Percentiles rank a stretch among this genome's conserved stretches.
Conservation (phyloP, 1,140 invertebrate genomes). For the Drosophila malerkotliana region DNA sequence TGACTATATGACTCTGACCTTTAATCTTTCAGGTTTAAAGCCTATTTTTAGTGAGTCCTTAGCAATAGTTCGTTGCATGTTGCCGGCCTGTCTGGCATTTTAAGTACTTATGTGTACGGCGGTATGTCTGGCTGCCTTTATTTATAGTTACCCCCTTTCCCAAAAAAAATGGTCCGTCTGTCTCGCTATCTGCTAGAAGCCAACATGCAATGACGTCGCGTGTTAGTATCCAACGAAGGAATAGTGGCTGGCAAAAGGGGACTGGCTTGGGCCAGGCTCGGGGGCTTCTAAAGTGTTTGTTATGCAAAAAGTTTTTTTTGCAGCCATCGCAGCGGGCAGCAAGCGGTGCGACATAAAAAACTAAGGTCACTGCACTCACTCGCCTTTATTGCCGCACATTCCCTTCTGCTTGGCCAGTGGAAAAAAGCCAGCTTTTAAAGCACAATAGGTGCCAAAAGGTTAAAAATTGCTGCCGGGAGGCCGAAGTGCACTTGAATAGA, state of each 20-base stretch:
- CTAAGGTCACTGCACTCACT: conserved; percentile 75
- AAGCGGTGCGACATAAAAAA: conserved; percentile 51
- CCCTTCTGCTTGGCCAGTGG: conserved; percentile 2
- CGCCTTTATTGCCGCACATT: conserved; percentile 49
- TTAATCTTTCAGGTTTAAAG: conserved; percentile 6
- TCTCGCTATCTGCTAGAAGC: conserved; percentile 43
- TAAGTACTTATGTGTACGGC: conserved; percentile 62
- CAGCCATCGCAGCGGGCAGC: conserved; percentile 20
- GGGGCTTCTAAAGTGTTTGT: conserved; percentile 55
- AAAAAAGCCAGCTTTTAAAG: conserved; percentile 43
- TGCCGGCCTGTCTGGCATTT: conserved; percentile 77
- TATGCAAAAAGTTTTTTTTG: conserved; percentile 75
- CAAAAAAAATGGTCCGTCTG: conserved; percentile 23
- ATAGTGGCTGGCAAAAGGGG: conserved; percentile 4
- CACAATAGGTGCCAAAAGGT: conserved; percentile 72
- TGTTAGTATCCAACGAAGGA: conserved; percentile 32
- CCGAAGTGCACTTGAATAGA: conserved; percentile 51
- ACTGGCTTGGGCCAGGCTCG: no score
- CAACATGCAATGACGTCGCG: conserved; percentile 73
- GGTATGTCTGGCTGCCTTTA: conserved; percentile 44
- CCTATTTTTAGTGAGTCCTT: background rate
- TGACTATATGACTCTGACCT: background rate
- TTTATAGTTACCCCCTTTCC: conserved; percentile 57
- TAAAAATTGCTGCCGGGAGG: conserved; percentile 59
- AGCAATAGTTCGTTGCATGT: conserved; percentile 70